Base-by-base conservation (phyloP, 2,113 vertebrate genomes). In the Sinocyclocheilus rhinocerous region DNA sequence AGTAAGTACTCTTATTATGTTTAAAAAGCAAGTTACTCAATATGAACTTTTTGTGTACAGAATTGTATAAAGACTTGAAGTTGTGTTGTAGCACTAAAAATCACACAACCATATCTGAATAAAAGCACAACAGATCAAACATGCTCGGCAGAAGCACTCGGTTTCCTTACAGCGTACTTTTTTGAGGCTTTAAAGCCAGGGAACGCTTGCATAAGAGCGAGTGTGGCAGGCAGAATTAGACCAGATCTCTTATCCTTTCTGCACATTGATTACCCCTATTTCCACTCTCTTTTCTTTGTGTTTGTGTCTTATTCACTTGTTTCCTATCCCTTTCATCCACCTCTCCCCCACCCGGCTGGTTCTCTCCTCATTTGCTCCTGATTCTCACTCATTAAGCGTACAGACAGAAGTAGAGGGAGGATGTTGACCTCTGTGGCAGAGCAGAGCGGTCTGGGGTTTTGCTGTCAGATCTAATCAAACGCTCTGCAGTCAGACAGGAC, bases 181-280 rank as follows among this genome's bases (percentile, higher is more conserved):
- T 91, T 91, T 84, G 72, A 87, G 80, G 91, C 89, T 92, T 92
- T 89, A 93, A 93, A 93, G 92, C 75, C 73, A 89, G 87, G 85
- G 89, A 89, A 85, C 83, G 86, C 85, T 92, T 94, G 90, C 77
- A 90, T 90, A 94, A 93, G 90, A 91, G 82, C 42, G 70, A 33
- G 83, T 90, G 79, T 76, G 88, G 90, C 86, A 88, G 84, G 88
- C 90, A 87, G 89, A 93, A 92, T 89, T 84, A 90, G 88, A 89
- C 87, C 65, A 76, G 85, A 92, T 92, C 89, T 90, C 90, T 91
- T 89, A 88, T 72, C 22, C 86, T 85, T 84, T 69, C 61, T 75
- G 78, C 15, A 67, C 81, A 59, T 45, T 33, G 29, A 33, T 33
- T 81, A 59, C 59, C 50, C 72, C 59, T 67, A 45, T 83, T 86